A percentile compares a stretch with the other conserved stretches of the same genome.
Conservation (phyloP, 2,888 invertebrate genomes). For the Byasa hedistus region DNA sequence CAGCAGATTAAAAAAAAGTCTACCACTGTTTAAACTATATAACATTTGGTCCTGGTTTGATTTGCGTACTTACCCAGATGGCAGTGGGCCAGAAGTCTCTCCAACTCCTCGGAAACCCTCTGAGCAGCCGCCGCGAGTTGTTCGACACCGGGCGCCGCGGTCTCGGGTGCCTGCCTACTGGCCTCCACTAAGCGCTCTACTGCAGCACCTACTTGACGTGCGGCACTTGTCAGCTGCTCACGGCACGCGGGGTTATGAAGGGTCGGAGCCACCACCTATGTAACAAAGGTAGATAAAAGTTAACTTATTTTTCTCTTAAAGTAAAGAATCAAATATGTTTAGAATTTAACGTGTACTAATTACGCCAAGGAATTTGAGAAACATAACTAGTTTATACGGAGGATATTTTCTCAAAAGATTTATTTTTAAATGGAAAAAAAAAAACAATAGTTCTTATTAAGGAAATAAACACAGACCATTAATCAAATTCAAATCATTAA, state of each 20-base stretch:
- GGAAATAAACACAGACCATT: too few species aligned
- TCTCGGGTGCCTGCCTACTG: conserved; percentile 73
- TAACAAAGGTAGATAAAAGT: neutral
- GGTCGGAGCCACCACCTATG: conserved; percentile 89
- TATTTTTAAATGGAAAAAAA: too few species aligned
- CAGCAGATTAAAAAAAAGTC: too few species aligned
- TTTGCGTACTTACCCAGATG: conserved; percentile 79
- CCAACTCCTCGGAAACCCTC: conserved; percentile 92
- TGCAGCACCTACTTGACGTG: conserved; percentile 94
- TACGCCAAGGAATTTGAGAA: too few species aligned
- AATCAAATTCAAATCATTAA: too few species aligned
- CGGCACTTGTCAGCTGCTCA: conserved; percentile 94
- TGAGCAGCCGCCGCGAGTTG: conserved; percentile 91
- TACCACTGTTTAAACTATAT: too few species aligned
- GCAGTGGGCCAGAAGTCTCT: conserved; percentile 94
- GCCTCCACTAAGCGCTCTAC: conserved; percentile 93
- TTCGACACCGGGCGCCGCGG: conserved; percentile 83
- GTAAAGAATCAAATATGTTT: neutral
- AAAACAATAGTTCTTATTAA: too few species aligned
- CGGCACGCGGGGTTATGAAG: conserved; percentile 90
- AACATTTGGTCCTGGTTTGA: too few species aligned
- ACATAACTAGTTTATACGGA: too few species aligned
- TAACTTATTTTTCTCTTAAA: neutral
- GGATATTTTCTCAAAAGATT: too few species aligned
- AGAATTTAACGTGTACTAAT: too few species aligned